Evolutionary conservation across 1,140 invertebrate species (phyloP).

Genomic region (Ephestia elutella): DNA sequence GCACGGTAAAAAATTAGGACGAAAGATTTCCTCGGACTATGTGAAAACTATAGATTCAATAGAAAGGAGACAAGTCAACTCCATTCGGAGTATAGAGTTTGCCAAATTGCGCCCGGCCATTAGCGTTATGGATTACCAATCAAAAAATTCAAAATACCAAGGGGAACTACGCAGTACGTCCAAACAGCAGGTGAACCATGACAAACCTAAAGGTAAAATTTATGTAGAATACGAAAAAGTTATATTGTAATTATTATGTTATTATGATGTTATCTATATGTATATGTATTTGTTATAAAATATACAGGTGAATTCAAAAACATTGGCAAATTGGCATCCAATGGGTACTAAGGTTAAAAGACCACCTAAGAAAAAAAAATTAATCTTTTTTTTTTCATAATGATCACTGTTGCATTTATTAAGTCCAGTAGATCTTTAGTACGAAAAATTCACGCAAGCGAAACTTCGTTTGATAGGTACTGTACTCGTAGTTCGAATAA

Average conservation of each 20-base stretch:
- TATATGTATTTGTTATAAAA: too few relatives aligned
- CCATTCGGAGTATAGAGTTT: conserved; percentile 48
- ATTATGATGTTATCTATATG: too few relatives aligned
- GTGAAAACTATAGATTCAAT: conserved; percentile 56
- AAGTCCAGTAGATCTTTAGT: too few relatives aligned
- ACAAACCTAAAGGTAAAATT: background rate
- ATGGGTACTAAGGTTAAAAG: too few relatives aligned
- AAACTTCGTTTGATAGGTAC: too few relatives aligned
- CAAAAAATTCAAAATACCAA: conserved; percentile 42
- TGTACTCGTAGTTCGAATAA: background rate
- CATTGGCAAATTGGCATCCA: too few relatives aligned
- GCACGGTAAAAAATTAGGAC: conserved; percentile 39
- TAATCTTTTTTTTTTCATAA: too few relatives aligned
- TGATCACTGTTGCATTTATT: too few relatives aligned
- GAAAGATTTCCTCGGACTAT: conserved; percentile 57
- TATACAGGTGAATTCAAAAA: too few relatives aligned
- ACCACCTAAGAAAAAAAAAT: too few relatives aligned
- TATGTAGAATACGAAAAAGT: background rate
- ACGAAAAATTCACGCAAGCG: too few relatives aligned
- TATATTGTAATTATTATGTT: too few relatives aligned
- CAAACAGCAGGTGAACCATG: background rate
- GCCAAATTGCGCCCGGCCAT: conserved; percentile 41
- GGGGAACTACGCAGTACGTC: conserved; percentile 16
- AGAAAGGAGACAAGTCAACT: conserved; percentile 37
- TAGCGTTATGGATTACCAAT: conserved; percentile 46